A percentile compares a stretch with the other conserved stretches of the same genome.
These are phyloP conservation scores for Dendroctonus valens DNA, from an alignment of 1,140 invertebrate species.

Conservation along the genomic window DNA sequence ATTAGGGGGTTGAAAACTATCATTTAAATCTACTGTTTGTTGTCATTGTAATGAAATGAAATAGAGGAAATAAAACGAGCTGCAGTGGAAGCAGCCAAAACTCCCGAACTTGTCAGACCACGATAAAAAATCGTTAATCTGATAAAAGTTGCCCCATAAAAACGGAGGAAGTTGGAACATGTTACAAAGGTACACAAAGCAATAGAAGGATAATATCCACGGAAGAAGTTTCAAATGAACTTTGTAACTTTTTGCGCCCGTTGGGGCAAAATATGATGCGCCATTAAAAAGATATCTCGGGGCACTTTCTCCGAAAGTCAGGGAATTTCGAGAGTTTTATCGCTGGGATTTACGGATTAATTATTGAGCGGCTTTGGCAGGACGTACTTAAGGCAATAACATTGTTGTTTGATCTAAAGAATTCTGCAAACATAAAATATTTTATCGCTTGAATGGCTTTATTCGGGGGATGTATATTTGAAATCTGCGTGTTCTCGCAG, in stretches of 20 bases:
- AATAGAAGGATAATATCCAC: constrained; percentile 23
- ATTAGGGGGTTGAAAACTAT: too few species aligned
- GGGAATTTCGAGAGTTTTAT: constrained; percentile 16
- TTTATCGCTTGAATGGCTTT: too few species aligned
- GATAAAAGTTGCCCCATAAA: constrained; percentile 18
- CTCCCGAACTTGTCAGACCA: not conserved
- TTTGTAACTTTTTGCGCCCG: constrained; percentile 18
- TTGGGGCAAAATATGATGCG: constrained; percentile 24
- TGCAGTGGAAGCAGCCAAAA: too few species aligned
- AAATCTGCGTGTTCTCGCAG: too few species aligned
- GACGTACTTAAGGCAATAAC: constrained; percentile 4
- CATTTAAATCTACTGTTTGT: too few species aligned
- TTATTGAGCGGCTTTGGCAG: constrained; percentile 9
- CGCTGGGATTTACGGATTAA: constrained; percentile 17
- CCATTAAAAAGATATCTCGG: constrained; percentile 23
- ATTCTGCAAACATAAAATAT: too few species aligned
- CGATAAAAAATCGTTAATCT: constrained; percentile 7
- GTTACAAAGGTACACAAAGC: constrained; percentile 18
- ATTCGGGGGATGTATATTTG: too few species aligned
- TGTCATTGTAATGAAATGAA: too few species aligned
- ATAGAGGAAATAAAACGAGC: too few species aligned
- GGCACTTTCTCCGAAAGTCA: constrained; percentile 19
- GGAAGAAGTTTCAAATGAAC: constrained; percentile 24
- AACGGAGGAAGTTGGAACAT: constrained; percentile 6
- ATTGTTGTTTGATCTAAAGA: not conserved